Evolutionary conservation across 92 coral and sea anemone species (phyloP).

Genomic region (Phenganax stokvisi): DNA sequence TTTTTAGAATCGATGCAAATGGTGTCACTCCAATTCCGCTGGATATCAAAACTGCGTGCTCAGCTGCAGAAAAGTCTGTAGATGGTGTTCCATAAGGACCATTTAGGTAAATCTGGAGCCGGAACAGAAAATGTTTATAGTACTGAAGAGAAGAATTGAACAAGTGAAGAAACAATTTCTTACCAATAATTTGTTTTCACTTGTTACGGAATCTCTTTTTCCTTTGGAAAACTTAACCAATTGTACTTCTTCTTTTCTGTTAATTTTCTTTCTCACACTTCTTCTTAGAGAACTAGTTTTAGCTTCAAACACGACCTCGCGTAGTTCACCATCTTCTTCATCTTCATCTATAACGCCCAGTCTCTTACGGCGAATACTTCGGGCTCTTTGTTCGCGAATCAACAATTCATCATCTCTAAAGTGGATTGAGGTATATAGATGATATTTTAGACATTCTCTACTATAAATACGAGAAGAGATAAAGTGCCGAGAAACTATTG

Average conservation of each 20-base stretch:
- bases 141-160: background rate
- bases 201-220: conserved; percentile 1
- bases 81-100: conserved; percentile 86
- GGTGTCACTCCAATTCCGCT: conserved; percentile 88
- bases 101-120: conserved; percentile 51
- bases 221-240: conserved; percentile 19
- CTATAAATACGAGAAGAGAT: background rate
- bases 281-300: conserved; percentile 23
- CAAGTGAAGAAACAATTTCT: background rate
- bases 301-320: conserved; percentile 30
- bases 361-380: conserved; percentile 30
- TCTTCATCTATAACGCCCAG: conserved; percentile 30
- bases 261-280: conserved; percentile 17
- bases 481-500: too few species aligned
- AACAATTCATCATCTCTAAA: conserved; percentile 33
- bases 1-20: conserved; percentile 68
- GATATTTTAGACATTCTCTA: background rate
- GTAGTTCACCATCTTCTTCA: conserved; percentile 15
- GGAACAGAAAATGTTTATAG: background rate
- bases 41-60: conserved; percentile 57
- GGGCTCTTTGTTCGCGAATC: conserved; percentile 29
- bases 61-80: conserved; percentile 41
- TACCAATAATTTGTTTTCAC: conserved; percentile 20
- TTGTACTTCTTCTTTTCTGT: conserved; percentile 19
- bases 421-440: background rate